Evolutionary conservation across 2,797 vertebrate species (phyloP), one percentile per base, ranked within the genome.

Genomic region (Scyliorhinus canicula): DNA sequence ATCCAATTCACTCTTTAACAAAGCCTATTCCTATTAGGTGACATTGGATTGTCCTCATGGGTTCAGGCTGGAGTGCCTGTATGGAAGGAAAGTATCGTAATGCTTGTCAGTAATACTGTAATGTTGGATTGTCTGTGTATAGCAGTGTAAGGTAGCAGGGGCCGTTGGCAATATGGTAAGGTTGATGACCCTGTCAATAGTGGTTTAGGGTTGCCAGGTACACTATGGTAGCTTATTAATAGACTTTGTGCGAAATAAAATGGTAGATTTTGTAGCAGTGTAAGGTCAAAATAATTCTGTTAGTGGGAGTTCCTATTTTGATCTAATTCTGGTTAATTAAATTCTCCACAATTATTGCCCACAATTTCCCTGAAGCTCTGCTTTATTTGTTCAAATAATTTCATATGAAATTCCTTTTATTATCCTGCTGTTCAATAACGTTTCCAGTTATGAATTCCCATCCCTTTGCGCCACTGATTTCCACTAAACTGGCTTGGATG

Each of bases 311-410:
- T 9, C n/a, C 57, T 44, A 91, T 65, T 91, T 65, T 44, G 16
- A 60, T 88, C 16, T 88, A 65, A 91, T 91, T 91, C 88, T 63
- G 35, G 52, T 12, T 63, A 91, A 91, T 65, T 91, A 44, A 65
- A 91, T 91, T 91, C n/a, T 65, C 24, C 8, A 60, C 40, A 40
- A 60, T 90, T 90, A 90, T 91, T 44, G 57, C 88, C n/a, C 88
- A 65, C 57, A 44, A 91, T 91, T 91, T 91, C n/a, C 19, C 57
- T 26, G 24, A 91, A 65, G n/a, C 35, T 57, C n/a, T 65, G 40
- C n/a, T 65, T 40, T 65, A 63, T 91, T 91, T 91, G 19, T 91
- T 40, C 57, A 65, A 65, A 65, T 91, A 91, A 91, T 63, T 63
- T 57, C 60, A 91, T 12, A 9, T 65, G 88, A 91, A 65, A 44